Percentiles rank a stretch among this genome's conserved stretches.
phyloP scores from a whole-genome alignment of 2,888 invertebrate genomes.

The Eupithecia tripunctaria region DNA sequence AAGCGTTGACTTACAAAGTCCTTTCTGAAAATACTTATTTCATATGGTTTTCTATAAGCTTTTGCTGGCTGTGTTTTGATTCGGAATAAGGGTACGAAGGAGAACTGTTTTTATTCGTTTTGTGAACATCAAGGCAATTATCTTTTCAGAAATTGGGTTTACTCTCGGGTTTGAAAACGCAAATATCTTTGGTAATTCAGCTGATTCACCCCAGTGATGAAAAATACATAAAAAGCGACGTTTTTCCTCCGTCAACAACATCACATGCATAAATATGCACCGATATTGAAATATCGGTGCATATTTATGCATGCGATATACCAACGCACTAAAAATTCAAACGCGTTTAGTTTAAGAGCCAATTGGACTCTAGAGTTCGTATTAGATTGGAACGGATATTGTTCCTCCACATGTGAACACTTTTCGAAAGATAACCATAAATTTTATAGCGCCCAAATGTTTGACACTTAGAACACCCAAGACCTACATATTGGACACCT shows the following conservation, averaged over 20 bases:
- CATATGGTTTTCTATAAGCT: not conserved
- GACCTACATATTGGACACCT: no score
- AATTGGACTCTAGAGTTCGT: not conserved
- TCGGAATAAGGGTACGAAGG: not conserved
- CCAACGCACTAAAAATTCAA: conserved; percentile 13
- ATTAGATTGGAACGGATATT: not conserved
- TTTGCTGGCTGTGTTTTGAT: conserved; percentile 3
- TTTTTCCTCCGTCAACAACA: conserved; percentile 5
- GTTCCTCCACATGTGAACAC: not conserved
- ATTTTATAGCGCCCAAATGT: no score
- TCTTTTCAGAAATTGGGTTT: not conserved
- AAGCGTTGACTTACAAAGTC: not conserved
- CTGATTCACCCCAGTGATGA: conserved; percentile 12
- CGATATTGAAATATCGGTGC: no score
- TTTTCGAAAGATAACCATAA: not conserved
- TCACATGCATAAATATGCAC: conserved; percentile 14
- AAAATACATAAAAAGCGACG: conserved; percentile 16
- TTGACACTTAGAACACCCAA: no score
- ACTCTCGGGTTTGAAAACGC: not conserved
- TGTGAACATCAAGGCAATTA: not conserved
- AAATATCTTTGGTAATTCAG: not conserved
- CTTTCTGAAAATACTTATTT: conserved; percentile 6
- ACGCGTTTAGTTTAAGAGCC: conserved; percentile 1
- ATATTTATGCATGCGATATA: conserved; percentile 6
- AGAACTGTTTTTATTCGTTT: not conserved